Evolutionary conservation across 2,888 invertebrate species (phyloP).

Genomic region (Criorhina ranunculi): DNA sequence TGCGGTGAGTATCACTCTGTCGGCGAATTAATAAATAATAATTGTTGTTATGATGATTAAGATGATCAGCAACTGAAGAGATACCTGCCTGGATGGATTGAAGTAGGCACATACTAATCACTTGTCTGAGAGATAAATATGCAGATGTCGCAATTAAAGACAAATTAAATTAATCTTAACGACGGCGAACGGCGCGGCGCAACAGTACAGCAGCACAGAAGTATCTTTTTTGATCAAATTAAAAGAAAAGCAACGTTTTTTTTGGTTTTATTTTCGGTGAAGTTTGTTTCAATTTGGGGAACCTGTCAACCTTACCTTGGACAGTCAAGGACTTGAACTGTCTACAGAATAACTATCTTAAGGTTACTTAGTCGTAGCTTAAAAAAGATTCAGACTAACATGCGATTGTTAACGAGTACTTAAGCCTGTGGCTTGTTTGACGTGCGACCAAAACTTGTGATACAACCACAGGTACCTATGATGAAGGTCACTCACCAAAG

Average conservation of each 20-base stretch:
- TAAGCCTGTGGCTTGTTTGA: too few relatives aligned
- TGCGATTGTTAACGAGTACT: too few relatives aligned
- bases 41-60: conserved; percentile 76
- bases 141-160: conserved; percentile 76
- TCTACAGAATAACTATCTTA: too few relatives aligned
- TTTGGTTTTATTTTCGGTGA: too few relatives aligned
- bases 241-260: neutral
- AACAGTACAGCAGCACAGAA: neutral
- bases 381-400: too few relatives aligned
- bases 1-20: conserved; percentile 76
- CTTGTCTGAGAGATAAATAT: conserved; percentile 69
- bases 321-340: too few relatives aligned
- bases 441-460: too few relatives aligned
- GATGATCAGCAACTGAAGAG: conserved; percentile 66
- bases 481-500: too few relatives aligned
- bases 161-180: conserved; percentile 74
- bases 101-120: conserved; percentile 73
- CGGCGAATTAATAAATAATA: conserved; percentile 77
- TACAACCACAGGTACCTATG: too few relatives aligned
- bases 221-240: neutral
- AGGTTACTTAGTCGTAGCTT: too few relatives aligned
- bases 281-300: too few relatives aligned
- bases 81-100: conserved; percentile 44
- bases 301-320: too few relatives aligned
- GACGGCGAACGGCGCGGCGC: conserved; percentile 10